A percentile compares a stretch with the other conserved stretches of the same genome.
phyloP scores from a whole-genome alignment of 2,888 invertebrate genomes.

The Leptinotarsa rubiginosa region DNA sequence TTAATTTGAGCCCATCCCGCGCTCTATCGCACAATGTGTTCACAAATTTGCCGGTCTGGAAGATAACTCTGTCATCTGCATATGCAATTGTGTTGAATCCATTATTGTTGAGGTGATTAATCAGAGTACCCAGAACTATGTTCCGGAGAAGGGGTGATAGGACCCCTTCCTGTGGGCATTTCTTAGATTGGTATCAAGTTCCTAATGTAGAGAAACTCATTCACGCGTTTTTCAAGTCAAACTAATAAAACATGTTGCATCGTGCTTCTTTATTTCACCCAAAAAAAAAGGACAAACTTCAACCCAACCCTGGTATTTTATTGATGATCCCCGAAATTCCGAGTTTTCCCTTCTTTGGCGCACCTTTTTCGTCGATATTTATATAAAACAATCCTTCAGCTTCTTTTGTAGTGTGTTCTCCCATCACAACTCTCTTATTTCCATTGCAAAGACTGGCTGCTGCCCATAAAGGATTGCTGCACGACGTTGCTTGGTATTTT shows the following conservation, averaged over 20 bases:
- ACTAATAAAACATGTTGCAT: background rate
- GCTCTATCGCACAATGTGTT: too few relatives aligned
- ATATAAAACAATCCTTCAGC: conserved; percentile 43
- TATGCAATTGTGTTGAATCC: too few relatives aligned
- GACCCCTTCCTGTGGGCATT: too few relatives aligned
- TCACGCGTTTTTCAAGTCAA: background rate
- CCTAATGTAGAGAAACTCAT: too few relatives aligned
- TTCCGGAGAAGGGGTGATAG: too few relatives aligned
- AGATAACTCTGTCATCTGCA: too few relatives aligned
- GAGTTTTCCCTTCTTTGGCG: background rate
- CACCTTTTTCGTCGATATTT: conserved; percentile 19
- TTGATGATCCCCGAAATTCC: background rate
- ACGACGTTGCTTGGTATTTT: conserved; percentile 44
- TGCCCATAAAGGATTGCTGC: conserved; percentile 42
- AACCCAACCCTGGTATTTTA: conserved; percentile 2
- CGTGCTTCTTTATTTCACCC: background rate
- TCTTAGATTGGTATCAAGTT: too few relatives aligned
- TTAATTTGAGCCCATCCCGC: too few relatives aligned
- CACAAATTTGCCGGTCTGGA: too few relatives aligned
- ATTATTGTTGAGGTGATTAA: too few relatives aligned
- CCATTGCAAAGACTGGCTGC: conserved; percentile 43
- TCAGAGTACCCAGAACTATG: too few relatives aligned
- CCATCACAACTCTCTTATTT: conserved; percentile 46
- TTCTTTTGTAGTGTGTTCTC: conserved; percentile 44
- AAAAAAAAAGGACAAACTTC: background rate